Evolutionary conservation across 2,113 vertebrate species (phyloP).

Genomic region (Sorex araneus): DNA sequence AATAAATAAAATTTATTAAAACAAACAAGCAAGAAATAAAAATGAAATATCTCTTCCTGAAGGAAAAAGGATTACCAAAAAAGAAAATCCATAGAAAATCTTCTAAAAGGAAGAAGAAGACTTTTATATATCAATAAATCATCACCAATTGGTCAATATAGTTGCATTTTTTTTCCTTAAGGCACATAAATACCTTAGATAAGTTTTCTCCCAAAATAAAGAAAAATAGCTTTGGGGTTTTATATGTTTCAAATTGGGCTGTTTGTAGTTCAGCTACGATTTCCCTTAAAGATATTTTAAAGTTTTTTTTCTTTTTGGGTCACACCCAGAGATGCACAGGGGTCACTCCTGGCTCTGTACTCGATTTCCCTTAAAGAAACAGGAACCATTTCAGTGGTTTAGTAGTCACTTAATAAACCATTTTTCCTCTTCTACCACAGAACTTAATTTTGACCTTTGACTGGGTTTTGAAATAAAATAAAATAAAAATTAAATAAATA

Average conservation of each 20-base stretch:
- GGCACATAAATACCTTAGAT: not conserved
- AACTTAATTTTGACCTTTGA: not conserved
- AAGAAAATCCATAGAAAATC: not conserved
- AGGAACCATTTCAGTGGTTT: not conserved
- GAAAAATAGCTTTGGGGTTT: not conserved
- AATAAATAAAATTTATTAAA: too few species aligned
- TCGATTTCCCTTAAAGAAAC: not conserved
- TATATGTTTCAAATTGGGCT: not conserved
- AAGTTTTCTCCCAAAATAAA: not conserved
- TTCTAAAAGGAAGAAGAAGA: not conserved
- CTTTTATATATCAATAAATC: not conserved
- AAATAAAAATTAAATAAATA: not conserved
- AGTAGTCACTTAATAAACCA: not conserved
- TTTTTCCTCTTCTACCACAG: not conserved
- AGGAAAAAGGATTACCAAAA: not conserved
- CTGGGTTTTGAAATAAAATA: slow-evolving; percentile 3
- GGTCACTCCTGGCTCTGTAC: too few species aligned
- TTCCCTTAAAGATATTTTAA: not conserved
- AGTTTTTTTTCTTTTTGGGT: too few species aligned
- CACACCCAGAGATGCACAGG: too few species aligned
- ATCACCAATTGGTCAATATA: not conserved
- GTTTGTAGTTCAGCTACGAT: not conserved
- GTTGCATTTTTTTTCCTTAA: not conserved
- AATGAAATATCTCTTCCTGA: slow-evolving; percentile 2
- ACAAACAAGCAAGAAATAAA: not conserved